phyloP scores from a whole-genome alignment of 2,113 vertebrate genomes.

The Mesoclemmys tuberculata region DNA sequence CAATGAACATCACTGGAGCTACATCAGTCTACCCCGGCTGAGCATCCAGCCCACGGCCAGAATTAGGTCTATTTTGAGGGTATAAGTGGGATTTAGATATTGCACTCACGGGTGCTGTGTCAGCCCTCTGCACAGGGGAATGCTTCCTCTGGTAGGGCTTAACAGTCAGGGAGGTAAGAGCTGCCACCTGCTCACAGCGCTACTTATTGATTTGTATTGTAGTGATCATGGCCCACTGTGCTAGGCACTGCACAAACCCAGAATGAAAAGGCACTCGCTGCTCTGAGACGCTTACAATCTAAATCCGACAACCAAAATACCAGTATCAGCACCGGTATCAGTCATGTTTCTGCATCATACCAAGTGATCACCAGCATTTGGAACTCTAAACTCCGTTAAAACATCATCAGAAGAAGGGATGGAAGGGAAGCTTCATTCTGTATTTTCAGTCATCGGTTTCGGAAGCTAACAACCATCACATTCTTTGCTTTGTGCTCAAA shows the following conservation, averaged over 20 bases:
- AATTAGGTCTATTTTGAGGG: not conserved
- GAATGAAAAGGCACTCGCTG: not conserved
- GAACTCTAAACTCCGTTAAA: not conserved
- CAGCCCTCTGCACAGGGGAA: not conserved
- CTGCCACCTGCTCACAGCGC: not conserved
- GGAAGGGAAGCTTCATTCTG: not conserved
- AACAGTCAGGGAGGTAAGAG: not conserved
- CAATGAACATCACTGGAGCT: not conserved
- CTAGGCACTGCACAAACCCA: not conserved
- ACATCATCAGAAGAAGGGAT: not conserved
- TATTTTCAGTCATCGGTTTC: no score
- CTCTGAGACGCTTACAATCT: not conserved
- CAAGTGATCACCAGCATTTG: not conserved
- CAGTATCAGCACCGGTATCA: not conserved
- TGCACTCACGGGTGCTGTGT: not conserved
- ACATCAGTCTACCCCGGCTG: not conserved
- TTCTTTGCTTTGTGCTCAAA: not conserved
- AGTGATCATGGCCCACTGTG: not conserved
- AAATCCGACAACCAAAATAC: not conserved
- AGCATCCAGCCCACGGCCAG: not conserved
- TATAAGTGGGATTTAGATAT: not conserved
- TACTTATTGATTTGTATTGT: not conserved
- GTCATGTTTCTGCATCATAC: not conserved
- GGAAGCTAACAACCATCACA: not conserved
- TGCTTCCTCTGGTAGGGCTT: not conserved